phyloP scores from a whole-genome alignment of 2,113 vertebrate genomes.

The Alosa alosa region DNA sequence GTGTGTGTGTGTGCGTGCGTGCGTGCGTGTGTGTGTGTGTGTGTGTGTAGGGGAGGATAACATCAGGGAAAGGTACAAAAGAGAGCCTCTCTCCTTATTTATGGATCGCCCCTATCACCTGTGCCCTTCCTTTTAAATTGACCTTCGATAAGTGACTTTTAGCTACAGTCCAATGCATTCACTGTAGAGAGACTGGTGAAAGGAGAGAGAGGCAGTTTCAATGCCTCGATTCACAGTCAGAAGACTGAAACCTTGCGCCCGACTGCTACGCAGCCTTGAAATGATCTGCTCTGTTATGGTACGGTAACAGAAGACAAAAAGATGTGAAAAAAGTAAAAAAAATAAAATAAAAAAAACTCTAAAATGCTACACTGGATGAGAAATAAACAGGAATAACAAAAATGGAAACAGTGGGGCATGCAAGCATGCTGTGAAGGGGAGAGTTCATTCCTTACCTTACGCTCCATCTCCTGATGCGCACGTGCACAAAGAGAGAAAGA shows the following conservation, averaged over 20 bases:
- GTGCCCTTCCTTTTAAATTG: slow-evolving; percentile 47
- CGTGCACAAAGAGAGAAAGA: slow-evolving; percentile 21
- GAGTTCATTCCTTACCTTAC: slow-evolving; percentile 67
- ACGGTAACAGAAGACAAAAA: background rate
- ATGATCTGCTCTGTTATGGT: background rate
- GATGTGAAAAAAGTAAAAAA: background rate
- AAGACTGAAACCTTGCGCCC: background rate
- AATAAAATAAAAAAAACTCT: background rate
- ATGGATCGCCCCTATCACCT: slow-evolving; percentile 52
- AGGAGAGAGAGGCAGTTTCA: background rate
- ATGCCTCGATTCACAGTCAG: background rate
- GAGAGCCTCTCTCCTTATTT: slow-evolving; percentile 47
- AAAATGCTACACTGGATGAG: background rate
- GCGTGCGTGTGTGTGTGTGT: slow-evolving; percentile 21
- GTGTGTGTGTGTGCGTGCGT: slow-evolving; percentile 8
- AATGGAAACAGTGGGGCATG: background rate
- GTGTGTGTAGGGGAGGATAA: slow-evolving; percentile 52
- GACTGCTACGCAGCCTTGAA: background rate
- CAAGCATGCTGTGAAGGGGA: slow-evolving; percentile 25
- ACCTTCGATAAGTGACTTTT: slow-evolving; percentile 61
- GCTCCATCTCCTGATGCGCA: slow-evolving; percentile 75
- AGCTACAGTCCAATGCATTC: slow-evolving; percentile 1
- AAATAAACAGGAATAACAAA: background rate
- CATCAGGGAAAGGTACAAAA: slow-evolving; percentile 53
- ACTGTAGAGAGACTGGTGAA: slow-evolving; percentile 46